Evolutionary conservation across 1,140 invertebrate species (phyloP).

Genomic region (Callitettix versicolor): DNA sequence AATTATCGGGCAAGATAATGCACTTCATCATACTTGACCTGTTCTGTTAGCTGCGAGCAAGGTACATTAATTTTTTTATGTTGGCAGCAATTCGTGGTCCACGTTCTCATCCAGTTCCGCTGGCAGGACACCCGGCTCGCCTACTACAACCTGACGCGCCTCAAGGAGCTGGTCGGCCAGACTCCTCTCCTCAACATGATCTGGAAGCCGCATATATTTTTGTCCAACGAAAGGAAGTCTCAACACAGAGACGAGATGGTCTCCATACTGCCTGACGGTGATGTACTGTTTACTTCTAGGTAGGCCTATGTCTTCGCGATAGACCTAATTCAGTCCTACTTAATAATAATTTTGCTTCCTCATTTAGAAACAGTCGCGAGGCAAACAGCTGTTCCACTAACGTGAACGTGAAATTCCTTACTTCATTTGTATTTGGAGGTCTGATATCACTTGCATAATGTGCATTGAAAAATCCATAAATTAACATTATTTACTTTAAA

Average conservation of each 20-base stretch:
- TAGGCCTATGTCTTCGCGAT: no score
- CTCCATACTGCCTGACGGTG: background rate
- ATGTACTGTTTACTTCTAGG: slow-evolving; percentile 3
- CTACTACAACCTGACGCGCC: background rate
- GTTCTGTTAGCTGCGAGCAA: background rate
- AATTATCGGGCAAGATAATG: no score
- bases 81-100: slow-evolving; percentile 3
- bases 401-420: no score
- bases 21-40: background rate
- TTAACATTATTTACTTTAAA: no score
- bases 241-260: background rate
- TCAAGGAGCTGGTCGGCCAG: slow-evolving; percentile 1
- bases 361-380: no score
- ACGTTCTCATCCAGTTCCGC: background rate
- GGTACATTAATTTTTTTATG: background rate
- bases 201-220: slow-evolving; percentile 1
- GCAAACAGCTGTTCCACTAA: no score
- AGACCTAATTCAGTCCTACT: no score
- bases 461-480: no score
- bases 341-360: no score
- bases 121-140: background rate
- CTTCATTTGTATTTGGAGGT: no score
- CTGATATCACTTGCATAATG: no score
- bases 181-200: background rate
- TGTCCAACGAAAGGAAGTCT: background rate